Evolutionary conservation across 2,888 invertebrate species (phyloP).

Genomic region (Dasysyrphus tricinctus): DNA sequence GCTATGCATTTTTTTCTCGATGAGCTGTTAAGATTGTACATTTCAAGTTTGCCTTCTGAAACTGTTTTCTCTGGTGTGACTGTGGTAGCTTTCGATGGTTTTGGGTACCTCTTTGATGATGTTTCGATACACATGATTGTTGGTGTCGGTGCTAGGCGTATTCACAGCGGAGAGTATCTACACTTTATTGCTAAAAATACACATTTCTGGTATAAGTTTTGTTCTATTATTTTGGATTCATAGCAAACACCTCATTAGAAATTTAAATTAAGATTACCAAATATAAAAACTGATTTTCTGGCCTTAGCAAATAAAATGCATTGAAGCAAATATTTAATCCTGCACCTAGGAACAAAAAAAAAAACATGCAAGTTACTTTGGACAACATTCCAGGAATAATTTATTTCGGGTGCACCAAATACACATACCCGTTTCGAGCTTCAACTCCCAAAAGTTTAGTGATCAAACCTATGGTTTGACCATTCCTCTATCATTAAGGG

Average conservation of each 20-base stretch:
- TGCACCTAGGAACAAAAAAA: slow-evolving; percentile 12
- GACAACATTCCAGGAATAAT: slow-evolving; percentile 54
- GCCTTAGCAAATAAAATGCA: slow-evolving; percentile 36
- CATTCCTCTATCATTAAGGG: slow-evolving; percentile 4
- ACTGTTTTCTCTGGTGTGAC: too few species aligned
- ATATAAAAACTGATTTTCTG: slow-evolving; percentile 21
- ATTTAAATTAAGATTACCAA: slow-evolving; percentile 50
- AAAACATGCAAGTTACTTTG: slow-evolving; percentile 40
- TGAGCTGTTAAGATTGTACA: too few species aligned
- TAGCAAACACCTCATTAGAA: slow-evolving; percentile 29
- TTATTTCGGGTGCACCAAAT: slow-evolving; percentile 56
- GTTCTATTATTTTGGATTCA: not conserved
- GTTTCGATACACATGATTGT: too few species aligned
- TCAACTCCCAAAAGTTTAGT: slow-evolving; percentile 27
- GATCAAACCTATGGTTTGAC: slow-evolving; percentile 34
- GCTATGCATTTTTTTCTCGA: too few species aligned
- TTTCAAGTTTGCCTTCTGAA: too few species aligned
- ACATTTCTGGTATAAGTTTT: not conserved
- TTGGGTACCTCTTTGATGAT: too few species aligned
- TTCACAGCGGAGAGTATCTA: too few species aligned
- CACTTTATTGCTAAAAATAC: not conserved
- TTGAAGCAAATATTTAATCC: slow-evolving; percentile 31
- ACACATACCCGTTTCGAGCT: slow-evolving; percentile 9
- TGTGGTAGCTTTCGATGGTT: too few species aligned
- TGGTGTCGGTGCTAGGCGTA: too few species aligned